phyloP scores from a whole-genome alignment of 2,888 invertebrate genomes.

The Amphipoea lucens region DNA sequence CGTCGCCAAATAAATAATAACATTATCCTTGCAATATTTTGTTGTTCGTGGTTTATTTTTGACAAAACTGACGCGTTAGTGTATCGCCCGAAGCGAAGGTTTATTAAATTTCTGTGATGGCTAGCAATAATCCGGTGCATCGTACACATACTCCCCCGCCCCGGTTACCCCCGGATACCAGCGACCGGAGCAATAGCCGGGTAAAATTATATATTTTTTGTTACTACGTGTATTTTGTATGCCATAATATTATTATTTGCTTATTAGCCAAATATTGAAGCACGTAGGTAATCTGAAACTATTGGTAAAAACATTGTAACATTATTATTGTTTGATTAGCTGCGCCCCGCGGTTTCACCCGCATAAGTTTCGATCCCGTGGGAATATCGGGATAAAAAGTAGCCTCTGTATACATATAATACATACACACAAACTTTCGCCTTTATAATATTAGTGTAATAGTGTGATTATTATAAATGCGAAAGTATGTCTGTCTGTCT shows the following conservation, averaged over 20 bases:
- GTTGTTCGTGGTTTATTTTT: constrained; percentile 52
- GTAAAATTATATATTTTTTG: constrained; percentile 40
- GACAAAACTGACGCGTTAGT: constrained; percentile 48
- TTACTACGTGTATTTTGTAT: constrained; percentile 9
- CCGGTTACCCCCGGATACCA: not conserved
- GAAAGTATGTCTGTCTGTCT: too few relatives aligned
- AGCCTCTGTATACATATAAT: too few relatives aligned
- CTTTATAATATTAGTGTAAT: too few relatives aligned
- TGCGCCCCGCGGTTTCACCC: too few relatives aligned
- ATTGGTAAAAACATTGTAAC: not conserved
- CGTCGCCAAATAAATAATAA: constrained; percentile 21
- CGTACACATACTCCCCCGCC: constrained; percentile 20
- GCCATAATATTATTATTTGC: constrained; percentile 16
- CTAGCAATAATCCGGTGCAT: constrained; percentile 70
- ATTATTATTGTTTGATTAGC: not conserved
- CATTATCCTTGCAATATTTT: constrained; percentile 1
- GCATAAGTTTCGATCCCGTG: too few relatives aligned
- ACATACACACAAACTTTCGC: too few relatives aligned
- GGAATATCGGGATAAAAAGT: too few relatives aligned
- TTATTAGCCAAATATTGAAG: constrained; percentile 5
- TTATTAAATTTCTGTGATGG: constrained; percentile 75
- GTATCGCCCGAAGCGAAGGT: constrained; percentile 63
- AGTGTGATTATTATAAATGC: too few relatives aligned
- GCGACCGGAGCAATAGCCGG: constrained; percentile 7
- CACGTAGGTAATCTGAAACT: not conserved